A percentile compares a stretch with the other conserved stretches of the same genome.
Evolutionary conservation across 2,797 vertebrate species (phyloP).

Genomic region (Oryzias dopingdopingensis): DNA sequence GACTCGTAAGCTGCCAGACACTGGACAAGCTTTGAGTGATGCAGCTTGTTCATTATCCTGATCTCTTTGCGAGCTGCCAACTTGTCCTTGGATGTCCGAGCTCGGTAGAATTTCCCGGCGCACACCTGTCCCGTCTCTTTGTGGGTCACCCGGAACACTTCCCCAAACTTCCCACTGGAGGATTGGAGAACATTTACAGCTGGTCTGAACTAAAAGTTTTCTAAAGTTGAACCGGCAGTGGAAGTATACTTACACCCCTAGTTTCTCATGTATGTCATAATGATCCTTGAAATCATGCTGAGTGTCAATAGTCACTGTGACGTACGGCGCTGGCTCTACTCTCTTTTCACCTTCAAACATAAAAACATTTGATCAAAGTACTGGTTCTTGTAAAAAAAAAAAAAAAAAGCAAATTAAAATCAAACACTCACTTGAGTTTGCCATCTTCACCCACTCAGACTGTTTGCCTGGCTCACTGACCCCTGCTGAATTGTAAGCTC

Average conservation of each 20-base stretch:
- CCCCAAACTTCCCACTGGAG: slow-evolving; percentile 83
- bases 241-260: slow-evolving; percentile 82
- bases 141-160: slow-evolving; percentile 81
- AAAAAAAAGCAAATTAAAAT: background rate
- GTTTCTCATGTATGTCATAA: slow-evolving; percentile 80
- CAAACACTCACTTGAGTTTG: slow-evolving; percentile 53
- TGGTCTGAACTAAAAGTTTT: background rate
- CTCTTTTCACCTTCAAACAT: slow-evolving; percentile 42
- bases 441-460: slow-evolving; percentile 72
- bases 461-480: slow-evolving; percentile 75
- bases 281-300: slow-evolving; percentile 71
- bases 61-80: slow-evolving; percentile 76
- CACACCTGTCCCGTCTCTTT: slow-evolving; percentile 74
- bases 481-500: slow-evolving; percentile 74
- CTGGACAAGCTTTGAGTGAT: slow-evolving; percentile 83
- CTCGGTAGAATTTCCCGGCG: slow-evolving; percentile 86
- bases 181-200: background rate
- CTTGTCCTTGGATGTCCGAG: slow-evolving; percentile 69
- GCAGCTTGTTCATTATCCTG: slow-evolving; percentile 83
- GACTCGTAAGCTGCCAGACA: slow-evolving; percentile 83
- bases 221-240: too few relatives aligned
- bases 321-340: slow-evolving; percentile 39
- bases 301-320: slow-evolving; percentile 70
- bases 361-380: background rate
- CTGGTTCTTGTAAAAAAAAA: too few relatives aligned